Conservation (phyloP, 2,888 invertebrate species). For the Alloscopus bannaensis region DNA sequence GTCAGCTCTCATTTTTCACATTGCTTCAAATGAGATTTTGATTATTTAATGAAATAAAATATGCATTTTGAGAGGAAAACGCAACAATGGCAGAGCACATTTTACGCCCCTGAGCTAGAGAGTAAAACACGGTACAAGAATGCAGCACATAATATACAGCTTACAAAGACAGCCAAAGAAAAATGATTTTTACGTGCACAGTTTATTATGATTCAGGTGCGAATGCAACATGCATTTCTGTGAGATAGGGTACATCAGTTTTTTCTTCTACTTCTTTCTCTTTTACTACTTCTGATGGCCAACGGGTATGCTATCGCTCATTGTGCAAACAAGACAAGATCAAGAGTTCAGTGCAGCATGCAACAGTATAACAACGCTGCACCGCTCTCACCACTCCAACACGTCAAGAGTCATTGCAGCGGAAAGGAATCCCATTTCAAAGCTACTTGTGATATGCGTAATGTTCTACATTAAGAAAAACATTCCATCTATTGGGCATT, state of each 20-base stretch:
- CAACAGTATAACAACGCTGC: too few species aligned
- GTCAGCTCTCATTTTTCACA: conserved; percentile 51
- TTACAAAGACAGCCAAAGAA: neutral
- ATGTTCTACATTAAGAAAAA: too few species aligned
- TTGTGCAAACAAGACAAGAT: conserved; percentile 44
- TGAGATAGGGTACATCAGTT: too few species aligned
- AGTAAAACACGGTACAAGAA: too few species aligned
- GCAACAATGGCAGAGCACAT: too few species aligned
- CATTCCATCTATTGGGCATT: too few species aligned
- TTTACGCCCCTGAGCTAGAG: too few species aligned
- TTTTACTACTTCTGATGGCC: conserved; percentile 47
- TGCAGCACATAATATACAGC: conserved; percentile 11
- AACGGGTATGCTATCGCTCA: conserved; percentile 33
- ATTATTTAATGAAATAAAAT: conserved; percentile 56
- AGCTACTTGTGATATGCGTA: conserved; percentile 40
- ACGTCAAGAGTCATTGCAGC: conserved; percentile 22
- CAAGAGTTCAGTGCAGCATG: conserved; percentile 23
- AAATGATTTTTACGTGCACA: conserved; percentile 8
- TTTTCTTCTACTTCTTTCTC: too few species aligned
- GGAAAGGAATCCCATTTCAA: conserved; percentile 5
- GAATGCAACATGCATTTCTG: conserved; percentile 42
- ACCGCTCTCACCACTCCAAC: neutral
- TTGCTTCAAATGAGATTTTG: conserved; percentile 56
- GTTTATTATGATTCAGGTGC: conserved; percentile 28
- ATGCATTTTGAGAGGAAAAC: conserved; percentile 57